These are phyloP conservation scores for Cebus imitator DNA, from an alignment of 2,113 vertebrate species.

Conservation along the genomic window DNA sequence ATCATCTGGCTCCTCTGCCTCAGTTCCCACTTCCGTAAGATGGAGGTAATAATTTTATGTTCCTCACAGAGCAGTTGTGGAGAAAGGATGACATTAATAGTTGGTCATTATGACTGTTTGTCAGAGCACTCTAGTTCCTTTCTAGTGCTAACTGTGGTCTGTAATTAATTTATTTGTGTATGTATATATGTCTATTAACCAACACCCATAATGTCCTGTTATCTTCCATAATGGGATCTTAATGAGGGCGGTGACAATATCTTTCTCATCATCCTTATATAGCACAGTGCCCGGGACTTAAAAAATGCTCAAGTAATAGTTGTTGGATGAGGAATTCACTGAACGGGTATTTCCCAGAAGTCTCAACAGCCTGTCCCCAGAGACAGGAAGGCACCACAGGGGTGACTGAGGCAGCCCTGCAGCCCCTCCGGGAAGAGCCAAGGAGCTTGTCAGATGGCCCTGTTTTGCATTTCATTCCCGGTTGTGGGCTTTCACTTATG, in stretches of 20 bases:
- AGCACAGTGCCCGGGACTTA: background rate
- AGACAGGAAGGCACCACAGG: background rate
- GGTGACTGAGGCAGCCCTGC: background rate
- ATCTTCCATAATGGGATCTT: background rate
- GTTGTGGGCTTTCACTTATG: conserved; percentile 24
- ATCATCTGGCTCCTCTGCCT: background rate
- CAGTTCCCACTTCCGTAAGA: background rate
- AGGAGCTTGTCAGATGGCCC: background rate
- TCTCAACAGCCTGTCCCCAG: background rate
- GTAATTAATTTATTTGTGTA: background rate
- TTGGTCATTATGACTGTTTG: background rate
- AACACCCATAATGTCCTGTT: background rate
- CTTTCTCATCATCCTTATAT: background rate
- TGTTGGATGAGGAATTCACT: background rate
- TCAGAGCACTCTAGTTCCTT: background rate
- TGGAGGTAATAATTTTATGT: background rate
- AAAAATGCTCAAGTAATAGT: background rate
- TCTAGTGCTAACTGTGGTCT: background rate
- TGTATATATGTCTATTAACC: background rate
- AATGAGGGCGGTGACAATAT: background rate
- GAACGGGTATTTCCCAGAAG: conserved; percentile 30
- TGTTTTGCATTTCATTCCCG: background rate
- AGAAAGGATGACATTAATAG: background rate
- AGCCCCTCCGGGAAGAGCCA: background rate
- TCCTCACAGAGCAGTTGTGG: background rate